Evolutionary conservation across 2,888 invertebrate genomes (phyloP), one percentile per base, ranked within the genome.

Genomic region (Schrankia costaestrigalis): DNA sequence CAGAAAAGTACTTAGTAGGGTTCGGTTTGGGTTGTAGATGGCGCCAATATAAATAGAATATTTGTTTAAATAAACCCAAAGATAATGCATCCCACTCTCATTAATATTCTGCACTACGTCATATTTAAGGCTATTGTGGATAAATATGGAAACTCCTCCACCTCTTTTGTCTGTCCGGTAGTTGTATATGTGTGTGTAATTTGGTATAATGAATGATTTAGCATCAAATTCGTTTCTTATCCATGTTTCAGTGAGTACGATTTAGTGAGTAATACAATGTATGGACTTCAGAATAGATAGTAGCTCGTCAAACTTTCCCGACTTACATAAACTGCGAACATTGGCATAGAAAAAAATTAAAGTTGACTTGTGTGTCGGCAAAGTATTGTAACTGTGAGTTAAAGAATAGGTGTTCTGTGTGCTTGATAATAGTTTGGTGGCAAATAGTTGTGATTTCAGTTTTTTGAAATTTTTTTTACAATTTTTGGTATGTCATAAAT

Each of bases 101-200:
- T 9, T 11, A 10, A 11, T 17, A 4, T 27, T 3, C 18, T 27
- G 7, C 3, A 11, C 6, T 11, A 18, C 10, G 2, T 27, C 2
- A 11, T 27, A 17, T 11, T 17, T 5, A 9, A 27, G 5, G 11
- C 10, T 18, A 11, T 18, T 18, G 7, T 27, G 18, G 0, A 27
- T 6, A 11, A 2, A 27, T 3, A 27, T 27, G 4, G 27, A 27
- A 1, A 27, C 27, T n/a, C 27, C 27, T 7, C 27, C 27, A 5
- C 27, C 27, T 18, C 11, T 27, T 8, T n/a, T 4, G 2, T 17
- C 10, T 9, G 27, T 2, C 10, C 27, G 8, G 8, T 17, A 27
- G 27, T 11, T 11, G 3, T 24, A 11, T 3, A 12, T 10, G 12
- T 24, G 10, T 24, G 3, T 24, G 11, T 15, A 9, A 11, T 11